Conservation (phyloP, 2,113 vertebrate species). For the Myxocyprinus asiaticus region DNA sequence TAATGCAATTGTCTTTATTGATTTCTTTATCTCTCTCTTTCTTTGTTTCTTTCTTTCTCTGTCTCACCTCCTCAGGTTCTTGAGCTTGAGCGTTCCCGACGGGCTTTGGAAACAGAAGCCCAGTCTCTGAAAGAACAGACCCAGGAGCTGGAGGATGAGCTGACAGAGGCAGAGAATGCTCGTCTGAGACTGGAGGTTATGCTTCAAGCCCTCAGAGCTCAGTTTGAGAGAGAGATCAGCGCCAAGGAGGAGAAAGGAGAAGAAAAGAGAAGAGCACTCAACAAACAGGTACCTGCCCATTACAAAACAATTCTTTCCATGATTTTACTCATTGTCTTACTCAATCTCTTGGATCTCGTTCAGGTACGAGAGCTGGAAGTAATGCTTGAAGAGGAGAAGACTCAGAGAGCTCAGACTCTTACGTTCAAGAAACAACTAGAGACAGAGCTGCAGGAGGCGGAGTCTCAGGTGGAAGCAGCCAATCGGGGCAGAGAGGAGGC, state of each 20-base stretch:
- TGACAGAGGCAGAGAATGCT: slow-evolving; percentile 65
- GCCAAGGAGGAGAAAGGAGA: slow-evolving; percentile 78
- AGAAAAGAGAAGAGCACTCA: slow-evolving; percentile 78
- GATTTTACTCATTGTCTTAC: not conserved
- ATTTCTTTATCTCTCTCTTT: no score
- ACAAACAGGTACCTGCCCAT: slow-evolving; percentile 73
- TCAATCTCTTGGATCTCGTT: not conserved
- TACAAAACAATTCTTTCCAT: no score
- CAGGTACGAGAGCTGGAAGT: slow-evolving; percentile 84
- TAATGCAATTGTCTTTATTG: no score
- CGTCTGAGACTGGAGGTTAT: slow-evolving; percentile 78
- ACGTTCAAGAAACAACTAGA: slow-evolving; percentile 84
- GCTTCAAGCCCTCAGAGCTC: slow-evolving; percentile 78
- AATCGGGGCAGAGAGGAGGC: slow-evolving; percentile 84
- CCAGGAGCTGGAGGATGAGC: slow-evolving; percentile 73
- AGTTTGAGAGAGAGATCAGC: slow-evolving; percentile 79
- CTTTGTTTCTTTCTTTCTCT: no score
- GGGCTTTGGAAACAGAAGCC: slow-evolving; percentile 80
- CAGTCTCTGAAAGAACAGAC: slow-evolving; percentile 79
- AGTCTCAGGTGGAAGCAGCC: slow-evolving; percentile 74
- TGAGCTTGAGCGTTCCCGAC: slow-evolving; percentile 82
- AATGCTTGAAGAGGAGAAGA: slow-evolving; percentile 85
- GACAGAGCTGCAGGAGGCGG: slow-evolving; percentile 82
- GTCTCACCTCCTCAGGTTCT: slow-evolving; percentile 76
- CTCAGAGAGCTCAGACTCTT: slow-evolving; percentile 79